These are phyloP conservation scores for Osmerus eperlanus DNA, from an alignment of 2,113 vertebrate species.

Conservation along the genomic window DNA sequence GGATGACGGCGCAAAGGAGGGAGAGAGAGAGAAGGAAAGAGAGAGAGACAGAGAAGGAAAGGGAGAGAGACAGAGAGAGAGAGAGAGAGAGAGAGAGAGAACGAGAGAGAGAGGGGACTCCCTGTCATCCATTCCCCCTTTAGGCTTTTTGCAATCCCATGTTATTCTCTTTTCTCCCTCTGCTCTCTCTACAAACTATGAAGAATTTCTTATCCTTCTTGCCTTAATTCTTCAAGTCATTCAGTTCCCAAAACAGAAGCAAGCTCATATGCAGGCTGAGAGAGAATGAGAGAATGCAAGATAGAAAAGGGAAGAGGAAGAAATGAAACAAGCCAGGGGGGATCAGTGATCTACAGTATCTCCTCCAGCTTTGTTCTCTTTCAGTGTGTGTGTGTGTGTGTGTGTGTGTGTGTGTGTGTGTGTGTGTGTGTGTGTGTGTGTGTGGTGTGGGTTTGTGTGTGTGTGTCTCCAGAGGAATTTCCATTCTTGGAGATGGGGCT, in stretches of 20 bases:
- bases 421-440: not conserved
- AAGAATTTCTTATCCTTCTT: constrained; percentile 12
- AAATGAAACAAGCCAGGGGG: not conserved
- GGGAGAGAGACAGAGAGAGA: constrained; percentile 7
- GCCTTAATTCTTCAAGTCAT: constrained; percentile 25
- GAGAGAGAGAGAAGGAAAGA: constrained; percentile 9
- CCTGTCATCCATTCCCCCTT: constrained; percentile 31
- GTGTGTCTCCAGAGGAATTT: not conserved
- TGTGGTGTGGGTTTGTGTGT: not conserved
- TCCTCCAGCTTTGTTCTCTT: not conserved
- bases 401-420: constrained; percentile 9
- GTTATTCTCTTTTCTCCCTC: constrained; percentile 45
- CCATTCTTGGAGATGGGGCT: constrained; percentile 24
- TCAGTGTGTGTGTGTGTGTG: not conserved
- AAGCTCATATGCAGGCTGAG: constrained; percentile 64
- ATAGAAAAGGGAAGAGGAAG: not conserved
- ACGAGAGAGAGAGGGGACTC: constrained; percentile 53
- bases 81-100: constrained; percentile 34
- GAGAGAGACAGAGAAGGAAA: constrained; percentile 2
- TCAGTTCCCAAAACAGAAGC: constrained; percentile 28
- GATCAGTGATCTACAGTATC: constrained; percentile 19
- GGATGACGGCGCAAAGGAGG: constrained; percentile 43
- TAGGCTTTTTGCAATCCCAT: not conserved
- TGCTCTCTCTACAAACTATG: constrained; percentile 9
- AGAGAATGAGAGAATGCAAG: not conserved